Evolutionary conservation across 2,888 invertebrate species (phyloP), one percentile per base, ranked within the genome.

Genomic region (Yponomeuta sedellus): DNA sequence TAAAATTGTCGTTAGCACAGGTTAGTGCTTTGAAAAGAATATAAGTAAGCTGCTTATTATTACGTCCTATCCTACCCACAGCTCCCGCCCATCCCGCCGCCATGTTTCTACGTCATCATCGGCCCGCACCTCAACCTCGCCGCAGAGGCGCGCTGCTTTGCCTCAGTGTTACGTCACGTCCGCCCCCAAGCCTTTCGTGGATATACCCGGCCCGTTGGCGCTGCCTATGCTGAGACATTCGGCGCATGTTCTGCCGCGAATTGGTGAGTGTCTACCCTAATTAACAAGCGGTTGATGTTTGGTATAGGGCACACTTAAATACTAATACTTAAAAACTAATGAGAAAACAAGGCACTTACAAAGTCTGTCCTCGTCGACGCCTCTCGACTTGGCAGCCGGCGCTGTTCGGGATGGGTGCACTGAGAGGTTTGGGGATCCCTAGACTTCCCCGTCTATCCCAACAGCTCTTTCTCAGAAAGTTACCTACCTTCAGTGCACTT

Each of bases 141-240:
- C 89, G 0, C 87, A 86, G 44, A 75, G 88, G 1, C 76, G 78
- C 66, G 81, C 79, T 58, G 76, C 79, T 0, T 80, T 57, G n/a
- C 28, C 34, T 8, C 63, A 19, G 63, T 64, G 8, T 44, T 4
- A 44, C 16, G 64, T 22, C 25, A 10, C 57, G 10, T n/a, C 62
- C 2, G 10, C 59, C n/a, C 65, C 58, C 16, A 56, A 25, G 25
- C 81, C 81, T 0, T 91, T 90, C 76, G 75, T 72, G 2, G 90
- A 90, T 34, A 88, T 90, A 61, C 90, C 90, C 0, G 90, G 90
- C 11, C 90, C 90, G 0, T 76, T 89, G 0, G 87, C 88, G 0
- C 66, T 91, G 71, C 88, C 91, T 0, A 88, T 88, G 83, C 68
- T 90, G 70, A 80, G 88, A 67, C 89, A 90, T 71, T 88, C 88